Evolutionary conservation across 92 coral and sea anemone species (phyloP), one percentile per base, ranked within the genome.

Genomic region (Porites rus): DNA sequence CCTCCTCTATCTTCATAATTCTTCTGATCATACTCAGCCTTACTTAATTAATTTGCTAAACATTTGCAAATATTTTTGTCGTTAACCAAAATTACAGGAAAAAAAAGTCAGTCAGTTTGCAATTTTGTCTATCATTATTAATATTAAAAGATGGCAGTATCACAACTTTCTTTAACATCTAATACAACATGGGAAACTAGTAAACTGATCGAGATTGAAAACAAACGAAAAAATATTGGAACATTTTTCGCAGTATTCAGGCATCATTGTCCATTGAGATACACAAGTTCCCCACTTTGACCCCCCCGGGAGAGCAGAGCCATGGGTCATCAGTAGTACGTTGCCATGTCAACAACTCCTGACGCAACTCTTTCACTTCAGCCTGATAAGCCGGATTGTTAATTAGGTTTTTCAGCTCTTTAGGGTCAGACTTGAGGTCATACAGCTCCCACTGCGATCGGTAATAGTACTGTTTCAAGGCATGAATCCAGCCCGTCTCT

Each of bases 361-460:
- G 6, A 65, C 90, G 84, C 24, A 96, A 76, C 51, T 76, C 80
- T 59, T 83, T 79, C 24, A 96, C 43, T 12, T 94, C 65, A 1
- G 76, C 80, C 65, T 85, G 63, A 80, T 77, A 96, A 17, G 51
- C 78, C 19, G 89, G 60, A 65, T 89, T 87, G 20, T 75, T 90
- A 14, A 93, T 93, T 52, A 96, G 91, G 84, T 96, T 96, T 21
- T 53, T 85, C 64, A 92, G 60, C 86, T 96, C 98, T 24, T 92
- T 70, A 7, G 98, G 95, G 80, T 96, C 98, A 65, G 65, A 58
- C 31, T 22, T 71, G 43, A 96, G 56, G 83, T 96, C 94, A 81
- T 90, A 96, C 80, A 96, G 82, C 84, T 96, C 98, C 98, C 98
- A 96, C 81, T 92, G 95, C 7, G 94, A 91, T 6, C 98, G 98